Percentiles rank a stretch among this genome's conserved stretches.
Conservation (phyloP, 2,113 vertebrate species). For the Entomyzon cyanotis region DNA sequence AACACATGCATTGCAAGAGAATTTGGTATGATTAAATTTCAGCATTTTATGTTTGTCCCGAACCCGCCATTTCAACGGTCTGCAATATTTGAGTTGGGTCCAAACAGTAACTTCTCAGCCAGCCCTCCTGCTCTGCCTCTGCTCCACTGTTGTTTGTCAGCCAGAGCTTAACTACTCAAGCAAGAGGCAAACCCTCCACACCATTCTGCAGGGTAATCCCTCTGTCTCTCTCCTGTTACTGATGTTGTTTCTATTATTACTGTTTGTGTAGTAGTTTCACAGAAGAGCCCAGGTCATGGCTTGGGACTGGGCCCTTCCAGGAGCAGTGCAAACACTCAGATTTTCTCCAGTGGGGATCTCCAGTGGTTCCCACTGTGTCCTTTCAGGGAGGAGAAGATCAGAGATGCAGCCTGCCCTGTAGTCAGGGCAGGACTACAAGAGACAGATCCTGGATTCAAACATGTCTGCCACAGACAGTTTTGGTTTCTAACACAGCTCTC, state of each 20-base stretch:
- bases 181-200: background rate
- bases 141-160: background rate
- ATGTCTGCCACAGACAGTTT: background rate
- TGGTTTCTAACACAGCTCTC: background rate
- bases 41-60: constrained; percentile 39
- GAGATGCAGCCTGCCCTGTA: background rate
- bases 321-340: background rate
- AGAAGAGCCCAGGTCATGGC: background rate
- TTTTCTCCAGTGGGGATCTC: background rate
- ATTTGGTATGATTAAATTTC: constrained; percentile 52
- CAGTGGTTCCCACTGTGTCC: fast-evolving
- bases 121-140: constrained; percentile 11
- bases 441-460: background rate
- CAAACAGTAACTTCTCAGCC: constrained; percentile 10
- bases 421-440: background rate
- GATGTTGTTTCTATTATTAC: background rate
- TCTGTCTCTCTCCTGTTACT: fast-evolving
- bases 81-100: background rate
- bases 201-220: background rate
- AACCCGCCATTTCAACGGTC: constrained; percentile 26
- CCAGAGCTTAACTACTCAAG: background rate
- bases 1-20: constrained; percentile 45
- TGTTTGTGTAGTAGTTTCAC: background rate
- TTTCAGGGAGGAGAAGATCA: background rate
- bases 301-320: background rate